Base-by-base conservation (phyloP, 2,888 invertebrate genomes). In the Apodemia zela region DNA sequence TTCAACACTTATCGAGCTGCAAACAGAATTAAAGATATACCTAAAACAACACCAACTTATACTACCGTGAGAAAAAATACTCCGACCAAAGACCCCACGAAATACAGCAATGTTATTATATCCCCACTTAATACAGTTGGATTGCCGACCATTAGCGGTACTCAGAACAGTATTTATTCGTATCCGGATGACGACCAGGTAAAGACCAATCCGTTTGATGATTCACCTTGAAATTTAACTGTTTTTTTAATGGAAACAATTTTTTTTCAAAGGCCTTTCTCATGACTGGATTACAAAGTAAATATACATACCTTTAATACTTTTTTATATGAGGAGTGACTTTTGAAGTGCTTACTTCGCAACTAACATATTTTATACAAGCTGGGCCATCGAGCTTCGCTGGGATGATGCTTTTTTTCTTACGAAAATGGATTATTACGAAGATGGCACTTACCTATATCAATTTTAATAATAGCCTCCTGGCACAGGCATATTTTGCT, bases 181-280 rank as follows among this genome's bases (percentile, higher is more conserved):
- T 90, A 90, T 67, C 84, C 87, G 1, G 89, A 88, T 33, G 87
- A 88, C 45, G 84, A 86, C 45, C 82, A 85, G 78, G 84, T 87
- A 80, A 88, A 73, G 69, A 89, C 84, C 15, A 90, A 90, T 73
- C 90, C 90, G 45, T 90, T 90, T 71, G 89, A 82, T 63, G 88
- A 89, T 70, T 72, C 71, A 5, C 68, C 73, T 51, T 75, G 74
- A 69, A 61, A 33, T 35, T 49, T 47, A 18, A 51, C 8, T 18
- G 11, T 21, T 51, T 51, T n/a, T 29, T 21, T 51, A 18, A 51
- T 51, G 21, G 49, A 17, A 51, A 18, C 17, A 11, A n/a, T 64
- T 63, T 61, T 61, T 60, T 66, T 67, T 67, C 59, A 15, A 66
- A 70, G 69, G 69, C 63, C 68, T 67, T 62, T 17, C 69, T 62